Conservation (phyloP, 2,888 invertebrate species). For the Zaprionus obscuricornis region DNA sequence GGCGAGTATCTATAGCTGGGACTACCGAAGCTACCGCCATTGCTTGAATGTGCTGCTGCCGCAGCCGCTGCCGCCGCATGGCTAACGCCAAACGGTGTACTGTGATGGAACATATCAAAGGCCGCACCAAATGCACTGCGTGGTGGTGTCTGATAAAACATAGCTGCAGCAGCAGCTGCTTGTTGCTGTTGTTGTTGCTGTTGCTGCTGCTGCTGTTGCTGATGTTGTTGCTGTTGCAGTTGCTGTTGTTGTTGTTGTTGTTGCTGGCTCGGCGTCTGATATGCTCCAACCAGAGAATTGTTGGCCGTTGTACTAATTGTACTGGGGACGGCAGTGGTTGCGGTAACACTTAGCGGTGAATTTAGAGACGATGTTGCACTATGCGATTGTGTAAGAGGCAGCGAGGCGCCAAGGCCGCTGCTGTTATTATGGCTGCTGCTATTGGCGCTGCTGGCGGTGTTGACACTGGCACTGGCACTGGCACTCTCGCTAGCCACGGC, state of each 20-base stretch:
- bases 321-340: constrained; percentile 55
- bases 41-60: constrained; percentile 74
- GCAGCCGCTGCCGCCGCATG: constrained; percentile 78
- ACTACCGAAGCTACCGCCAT: constrained; percentile 81
- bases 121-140: constrained; percentile 81
- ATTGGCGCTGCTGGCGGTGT: constrained; percentile 8
- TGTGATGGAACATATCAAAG: constrained; percentile 84
- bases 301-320: constrained; percentile 62
- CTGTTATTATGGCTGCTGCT: constrained; percentile 65
- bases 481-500: constrained; percentile 1
- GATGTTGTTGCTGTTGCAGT: no score
- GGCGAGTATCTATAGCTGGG: constrained; percentile 84
- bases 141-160: constrained; percentile 83
- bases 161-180: constrained; percentile 80
- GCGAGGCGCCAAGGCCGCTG: constrained; percentile 77
- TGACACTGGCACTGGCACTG: constrained; percentile 10
- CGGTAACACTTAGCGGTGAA: constrained; percentile 73
- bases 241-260: constrained; percentile 54
- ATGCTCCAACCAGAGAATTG: constrained; percentile 68
- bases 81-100: constrained; percentile 82
- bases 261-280: constrained; percentile 70
- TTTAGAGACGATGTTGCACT: constrained; percentile 74
- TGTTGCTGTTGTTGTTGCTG: constrained; percentile 64
- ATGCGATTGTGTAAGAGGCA: constrained; percentile 78
- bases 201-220: no score